phyloP scores from a whole-genome alignment of 2,888 invertebrate genomes.

The Nycteola revayana region DNA sequence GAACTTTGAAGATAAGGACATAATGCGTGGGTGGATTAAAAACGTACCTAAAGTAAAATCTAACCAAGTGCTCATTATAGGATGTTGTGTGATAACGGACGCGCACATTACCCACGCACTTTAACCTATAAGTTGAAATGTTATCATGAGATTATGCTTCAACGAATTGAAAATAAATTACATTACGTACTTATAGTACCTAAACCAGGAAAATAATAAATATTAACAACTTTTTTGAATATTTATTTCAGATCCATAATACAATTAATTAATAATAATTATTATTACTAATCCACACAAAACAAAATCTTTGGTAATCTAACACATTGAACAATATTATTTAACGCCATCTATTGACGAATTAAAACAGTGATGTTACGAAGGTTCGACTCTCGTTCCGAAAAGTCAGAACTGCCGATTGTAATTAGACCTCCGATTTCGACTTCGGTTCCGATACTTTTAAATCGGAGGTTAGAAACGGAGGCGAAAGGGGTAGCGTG shows the following conservation, averaged over 20 bases:
- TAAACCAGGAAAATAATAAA: background rate
- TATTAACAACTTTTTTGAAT: background rate
- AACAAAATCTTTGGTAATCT: slow-evolving; percentile 33
- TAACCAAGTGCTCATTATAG: no score
- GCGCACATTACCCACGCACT: slow-evolving; percentile 32
- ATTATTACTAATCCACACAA: slow-evolving; percentile 28
- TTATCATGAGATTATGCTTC: slow-evolving; percentile 2
- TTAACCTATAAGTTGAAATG: slow-evolving; percentile 18
- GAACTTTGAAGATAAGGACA: no score
- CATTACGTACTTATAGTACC: background rate
- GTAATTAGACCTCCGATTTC: no score
- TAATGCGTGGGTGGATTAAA: no score
- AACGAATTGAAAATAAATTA: slow-evolving; percentile 9
- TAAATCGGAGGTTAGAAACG: no score
- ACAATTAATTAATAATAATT: slow-evolving; percentile 19
- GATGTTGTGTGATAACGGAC: no score
- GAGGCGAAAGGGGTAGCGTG: no score
- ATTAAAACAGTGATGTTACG: no score
- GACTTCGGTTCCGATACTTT: no score
- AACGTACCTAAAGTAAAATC: no score
- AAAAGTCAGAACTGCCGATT: no score
- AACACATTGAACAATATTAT: slow-evolving; percentile 14
- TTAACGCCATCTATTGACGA: slow-evolving; percentile 53
- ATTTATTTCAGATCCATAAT: slow-evolving; percentile 17
- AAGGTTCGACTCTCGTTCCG: no score